Evolutionary conservation across 2,888 invertebrate species (phyloP), one percentile per base, ranked within the genome.

Genomic region (Zygogramma bicolorata): DNA sequence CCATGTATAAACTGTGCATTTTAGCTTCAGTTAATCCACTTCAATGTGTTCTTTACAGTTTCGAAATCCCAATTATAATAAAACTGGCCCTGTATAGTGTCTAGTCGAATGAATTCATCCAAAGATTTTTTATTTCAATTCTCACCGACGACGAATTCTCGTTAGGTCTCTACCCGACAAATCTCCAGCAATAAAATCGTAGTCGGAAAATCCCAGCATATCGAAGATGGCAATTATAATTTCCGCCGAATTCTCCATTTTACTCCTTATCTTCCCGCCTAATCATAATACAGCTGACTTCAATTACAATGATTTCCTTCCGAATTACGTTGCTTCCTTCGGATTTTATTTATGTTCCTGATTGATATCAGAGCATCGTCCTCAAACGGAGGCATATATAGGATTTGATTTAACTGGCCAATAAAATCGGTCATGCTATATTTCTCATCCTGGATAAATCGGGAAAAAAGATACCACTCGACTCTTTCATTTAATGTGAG

Each of bases 401-500:
- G 22, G 31, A 46, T 59, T 60, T 58, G 46, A 46, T 67, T 67
- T 42, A 67, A 59, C 29, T 59, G 46, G 27, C 20, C 65, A 49
- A 49, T 65, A 65, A 65, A 65, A 65, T n/a, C 49, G 46, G 46
- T 58, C 60, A 49, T 42, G 42, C 34, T 67, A 60, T 60, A 60
- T 60, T 67, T 60, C 46, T 25, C 46, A 60, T 34, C 46, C 20
- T 59, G 67, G 31, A 40, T 27, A 46, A 22, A 53, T 27, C 18
- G 22, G 20, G 10, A 42, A 42, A n/a, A n/a, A n/a, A n/a, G n/a
- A n/a, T n/a, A n/a, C n/a, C n/a, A n/a, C n/a, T n/a, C n/a, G n/a
- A n/a, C n/a, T n/a, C n/a, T n/a, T n/a, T n/a, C n/a, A n/a, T n/a
- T n/a, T n/a, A n/a, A n/a, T n/a, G n/a, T n/a, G n/a, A n/a, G n/a